Base-by-base conservation (phyloP, 2,888 invertebrate genomes). In the Himalopsyche anomala region DNA sequence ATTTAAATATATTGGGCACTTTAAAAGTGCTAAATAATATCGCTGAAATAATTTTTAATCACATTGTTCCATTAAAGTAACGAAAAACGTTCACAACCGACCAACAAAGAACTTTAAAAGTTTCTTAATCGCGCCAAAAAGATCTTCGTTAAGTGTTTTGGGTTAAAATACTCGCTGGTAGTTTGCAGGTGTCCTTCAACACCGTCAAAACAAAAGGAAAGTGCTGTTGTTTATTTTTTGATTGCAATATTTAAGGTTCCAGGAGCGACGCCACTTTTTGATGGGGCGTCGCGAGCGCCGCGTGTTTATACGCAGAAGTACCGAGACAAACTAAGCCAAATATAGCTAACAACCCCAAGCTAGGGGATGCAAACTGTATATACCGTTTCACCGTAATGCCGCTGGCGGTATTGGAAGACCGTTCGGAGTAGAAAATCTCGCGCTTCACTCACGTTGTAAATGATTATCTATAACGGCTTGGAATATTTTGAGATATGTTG, bases 261-360 rank as follows among this genome's bases (percentile, higher is more conserved):
- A 74, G 36, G 3, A 74, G 74, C 74, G 74, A 38, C 74, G 74
- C 74, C 74, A 36, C 36, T 74, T 74, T 74, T 51, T 74, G 28
- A 38, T 38, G 36, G 74, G 74, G 74, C 74, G 74, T 74, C 36
- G 74, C 74, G 74, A 36, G 74, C 74, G 74, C 38, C 74, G 74
- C 74, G 74, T 74, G 74, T 74, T 74, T 74, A 74, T 74, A 74
- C 74, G 74, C 74, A 74, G 74, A 74, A 74, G 74, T 74, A 74
- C 74, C 74, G 74, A 74, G 74, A 74, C 74, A 74, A 74, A 74
- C 74, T 74, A 74, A 74, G 74, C 74, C 74, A 74, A 74, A 74
- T 74, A 74, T 74, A 74, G 74, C 74, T 74, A 74, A 74, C 74
- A 74, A 74, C 74, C 74, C 74, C 74, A 74, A 74, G 74, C 74